A percentile compares a stretch with the other conserved stretches of the same genome.
phyloP scores from a whole-genome alignment of 1,140 invertebrate genomes.

The Bombus ignitus region DNA sequence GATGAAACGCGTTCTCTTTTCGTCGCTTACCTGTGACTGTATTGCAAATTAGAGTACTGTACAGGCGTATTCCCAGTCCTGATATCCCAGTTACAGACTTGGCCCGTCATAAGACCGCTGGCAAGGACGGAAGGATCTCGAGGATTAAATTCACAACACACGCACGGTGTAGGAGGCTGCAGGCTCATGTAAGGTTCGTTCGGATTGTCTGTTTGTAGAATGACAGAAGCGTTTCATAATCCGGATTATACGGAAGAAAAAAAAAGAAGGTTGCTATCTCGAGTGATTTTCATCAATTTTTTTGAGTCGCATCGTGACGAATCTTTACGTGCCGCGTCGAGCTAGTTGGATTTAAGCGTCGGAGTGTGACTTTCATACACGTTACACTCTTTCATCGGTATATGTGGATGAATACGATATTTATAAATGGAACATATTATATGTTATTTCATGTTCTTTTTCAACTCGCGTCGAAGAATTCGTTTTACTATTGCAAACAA shows the following conservation, averaged over 20 bases:
- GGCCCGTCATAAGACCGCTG: slow-evolving; percentile 94
- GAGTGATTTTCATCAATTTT: slow-evolving; percentile 1
- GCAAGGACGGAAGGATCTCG: slow-evolving; percentile 93
- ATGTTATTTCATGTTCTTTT: background rate
- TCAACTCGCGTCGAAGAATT: background rate
- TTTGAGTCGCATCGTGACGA: background rate
- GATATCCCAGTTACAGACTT: slow-evolving; percentile 92
- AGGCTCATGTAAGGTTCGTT: slow-evolving; percentile 92
- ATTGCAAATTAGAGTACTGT: slow-evolving; percentile 76
- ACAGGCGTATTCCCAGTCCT: slow-evolving; percentile 87
- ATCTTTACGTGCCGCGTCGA: background rate
- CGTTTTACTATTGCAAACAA: background rate
- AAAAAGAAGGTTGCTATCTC: too few relatives aligned
- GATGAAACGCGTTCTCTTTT: background rate
- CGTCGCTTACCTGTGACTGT: slow-evolving; percentile 72
- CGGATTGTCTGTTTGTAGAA: slow-evolving; percentile 88
- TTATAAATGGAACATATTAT: background rate
- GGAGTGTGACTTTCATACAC: background rate
- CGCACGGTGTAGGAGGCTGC: slow-evolving; percentile 88
- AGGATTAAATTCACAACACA: slow-evolving; percentile 95
- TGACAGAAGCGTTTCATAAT: slow-evolving; percentile 20
- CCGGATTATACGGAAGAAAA: background rate
- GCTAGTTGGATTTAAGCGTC: background rate
- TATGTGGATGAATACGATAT: too few relatives aligned
- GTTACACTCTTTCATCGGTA: background rate